Evolutionary conservation across 1,140 invertebrate species (phyloP).

Genomic region (Harlomillsia oculata): DNA sequence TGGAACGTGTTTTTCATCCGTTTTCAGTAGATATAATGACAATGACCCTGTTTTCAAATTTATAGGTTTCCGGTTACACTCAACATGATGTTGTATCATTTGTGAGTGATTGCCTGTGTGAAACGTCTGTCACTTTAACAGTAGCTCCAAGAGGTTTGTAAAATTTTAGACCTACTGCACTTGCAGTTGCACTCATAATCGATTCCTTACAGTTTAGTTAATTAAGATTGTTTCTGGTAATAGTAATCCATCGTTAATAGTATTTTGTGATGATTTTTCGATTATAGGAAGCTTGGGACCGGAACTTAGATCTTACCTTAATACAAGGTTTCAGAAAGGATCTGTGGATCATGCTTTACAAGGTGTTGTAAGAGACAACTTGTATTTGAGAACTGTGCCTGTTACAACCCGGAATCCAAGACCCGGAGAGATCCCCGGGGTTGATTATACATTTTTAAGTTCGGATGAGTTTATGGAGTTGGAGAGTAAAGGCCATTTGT

Average conservation of each 20-base stretch:
- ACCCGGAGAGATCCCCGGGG: conserved; percentile 53
- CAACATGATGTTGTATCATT: conserved; percentile 50
- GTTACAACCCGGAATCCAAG: conserved; percentile 53
- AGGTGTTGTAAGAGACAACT: conserved; percentile 57
- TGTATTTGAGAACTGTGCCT: conserved; percentile 59
- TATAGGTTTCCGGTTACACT: conserved; percentile 51
- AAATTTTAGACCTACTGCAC: background rate
- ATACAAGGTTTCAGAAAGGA: conserved; percentile 53
- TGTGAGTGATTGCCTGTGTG: conserved; percentile 50
- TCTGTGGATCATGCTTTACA: conserved; percentile 56
- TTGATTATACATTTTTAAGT: conserved; percentile 56
- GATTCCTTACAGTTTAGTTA: background rate
- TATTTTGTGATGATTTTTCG: conserved; percentile 9
- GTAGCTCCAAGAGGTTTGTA: conserved; percentile 47
- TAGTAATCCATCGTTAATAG: background rate
- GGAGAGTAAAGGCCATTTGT: conserved; percentile 51
- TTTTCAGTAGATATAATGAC: no score
- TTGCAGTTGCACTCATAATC: background rate
- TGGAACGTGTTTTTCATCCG: no score
- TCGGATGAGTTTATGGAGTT: conserved; percentile 52
- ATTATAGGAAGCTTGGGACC: conserved; percentile 43
- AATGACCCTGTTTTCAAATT: no score
- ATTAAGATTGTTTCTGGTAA: background rate
- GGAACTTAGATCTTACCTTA: conserved; percentile 54
- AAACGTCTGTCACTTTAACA: conserved; percentile 48